Percentiles rank a stretch among this genome's conserved stretches.
Conservation (phyloP, 1,140 invertebrate species). For the Goniozus legneri region DNA sequence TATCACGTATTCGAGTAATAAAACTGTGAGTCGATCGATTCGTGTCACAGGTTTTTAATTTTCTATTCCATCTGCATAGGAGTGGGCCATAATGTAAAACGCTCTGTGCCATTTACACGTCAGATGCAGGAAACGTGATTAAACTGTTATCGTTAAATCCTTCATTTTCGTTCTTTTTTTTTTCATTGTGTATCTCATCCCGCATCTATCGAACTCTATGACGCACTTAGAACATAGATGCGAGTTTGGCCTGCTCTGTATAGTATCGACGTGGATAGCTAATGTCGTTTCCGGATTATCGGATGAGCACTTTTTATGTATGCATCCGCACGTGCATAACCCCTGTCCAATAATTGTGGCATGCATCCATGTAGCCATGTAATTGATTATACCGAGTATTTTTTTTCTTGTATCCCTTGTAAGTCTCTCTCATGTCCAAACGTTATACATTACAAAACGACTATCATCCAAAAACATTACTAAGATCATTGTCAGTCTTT, state of each 20-base stretch:
- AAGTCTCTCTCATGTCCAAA: background rate
- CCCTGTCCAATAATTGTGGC: constrained; percentile 30
- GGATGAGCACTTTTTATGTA: constrained; percentile 25
- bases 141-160: constrained; percentile 5
- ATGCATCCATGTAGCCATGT: constrained; percentile 33
- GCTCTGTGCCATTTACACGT: constrained; percentile 9
- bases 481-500: constrained; percentile 4
- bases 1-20: too few relatives aligned
- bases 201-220: constrained; percentile 14
- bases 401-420: constrained; percentile 3
- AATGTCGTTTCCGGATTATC: constrained; percentile 6
- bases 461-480: constrained; percentile 8
- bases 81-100: constrained; percentile 33
- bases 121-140: constrained; percentile 17
- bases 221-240: constrained; percentile 27
- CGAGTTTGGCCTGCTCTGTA: constrained; percentile 7
- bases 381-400: constrained; percentile 15
- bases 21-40: too few relatives aligned
- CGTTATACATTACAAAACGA: too few relatives aligned
- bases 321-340: constrained; percentile 34
- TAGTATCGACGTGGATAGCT: background rate
- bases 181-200: constrained; percentile 1
- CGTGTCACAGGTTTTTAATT: too few relatives aligned
- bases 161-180: background rate
- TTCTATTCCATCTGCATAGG: constrained; percentile 21